Evolutionary conservation across 2,113 vertebrate species (phyloP).

Genomic region (Potamarius usumacintae): DNA sequence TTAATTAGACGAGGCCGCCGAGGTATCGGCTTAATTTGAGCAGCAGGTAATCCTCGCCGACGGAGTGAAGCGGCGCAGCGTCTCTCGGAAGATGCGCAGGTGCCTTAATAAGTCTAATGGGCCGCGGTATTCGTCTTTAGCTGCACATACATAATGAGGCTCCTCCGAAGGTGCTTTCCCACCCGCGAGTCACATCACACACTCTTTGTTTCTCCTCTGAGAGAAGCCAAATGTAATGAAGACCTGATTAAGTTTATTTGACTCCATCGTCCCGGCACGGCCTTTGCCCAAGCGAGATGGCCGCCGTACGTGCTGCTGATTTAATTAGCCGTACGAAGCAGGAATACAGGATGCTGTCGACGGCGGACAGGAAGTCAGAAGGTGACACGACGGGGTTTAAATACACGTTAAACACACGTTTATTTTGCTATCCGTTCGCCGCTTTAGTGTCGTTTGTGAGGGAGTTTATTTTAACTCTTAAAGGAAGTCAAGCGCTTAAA

Average conservation of each 20-base stretch:
- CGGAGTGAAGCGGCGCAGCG: conserved; percentile 3
- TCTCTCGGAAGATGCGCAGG: conserved; percentile 5
- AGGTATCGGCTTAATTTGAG: conserved; percentile 52
- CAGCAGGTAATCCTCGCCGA: conserved; percentile 48
- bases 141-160: conserved; percentile 35
- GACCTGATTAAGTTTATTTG: conserved; percentile 42
- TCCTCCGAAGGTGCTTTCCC: background rate
- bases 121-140: conserved; percentile 22
- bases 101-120: conserved; percentile 40
- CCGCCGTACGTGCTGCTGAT: conserved; percentile 9
- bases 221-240: conserved; percentile 20
- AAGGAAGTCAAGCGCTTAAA: conserved; percentile 15
- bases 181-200: background rate
- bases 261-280: conserved; percentile 19
- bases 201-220: background rate
- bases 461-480: conserved; percentile 6
- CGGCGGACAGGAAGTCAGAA: background rate
- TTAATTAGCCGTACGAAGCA: conserved; percentile 37
- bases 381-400: conserved; percentile 1
- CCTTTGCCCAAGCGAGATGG: background rate
- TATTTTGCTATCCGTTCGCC: background rate
- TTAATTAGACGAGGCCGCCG: conserved; percentile 54
- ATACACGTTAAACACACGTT: background rate
- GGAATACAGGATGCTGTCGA: background rate
- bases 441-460: background rate